Percentiles rank a stretch among this genome's conserved stretches.
phyloP scores from a whole-genome alignment of 1,140 invertebrate genomes.

The Scaptomyza graminum region DNA sequence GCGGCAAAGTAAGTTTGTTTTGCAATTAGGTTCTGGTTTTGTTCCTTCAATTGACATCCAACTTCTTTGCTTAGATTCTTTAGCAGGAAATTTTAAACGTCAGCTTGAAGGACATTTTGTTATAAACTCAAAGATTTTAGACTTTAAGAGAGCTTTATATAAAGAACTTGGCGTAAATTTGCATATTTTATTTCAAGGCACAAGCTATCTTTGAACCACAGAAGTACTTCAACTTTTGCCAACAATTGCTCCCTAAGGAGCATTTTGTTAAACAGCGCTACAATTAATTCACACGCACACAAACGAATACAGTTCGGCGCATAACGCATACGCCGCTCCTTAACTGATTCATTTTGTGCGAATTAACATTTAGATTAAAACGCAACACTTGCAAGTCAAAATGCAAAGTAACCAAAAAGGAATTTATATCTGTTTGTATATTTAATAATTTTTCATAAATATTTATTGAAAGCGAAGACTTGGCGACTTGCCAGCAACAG shows the following conservation, averaged over 20 bases:
- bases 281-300: slow-evolving; percentile 59
- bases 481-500: slow-evolving; percentile 49
- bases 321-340: slow-evolving; percentile 60
- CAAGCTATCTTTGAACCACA: slow-evolving; percentile 20
- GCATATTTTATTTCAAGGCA: not conserved
- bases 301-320: slow-evolving; percentile 41
- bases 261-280: slow-evolving; percentile 59
- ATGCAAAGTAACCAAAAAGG: slow-evolving; percentile 9
- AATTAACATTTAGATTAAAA: slow-evolving; percentile 82
- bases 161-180: not conserved
- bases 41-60: slow-evolving; percentile 59
- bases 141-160: not conserved
- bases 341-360: slow-evolving; percentile 71
- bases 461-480: slow-evolving; percentile 60
- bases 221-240: slow-evolving; percentile 52
- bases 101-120: too few species aligned
- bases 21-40: slow-evolving; percentile 51
- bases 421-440: slow-evolving; percentile 15
- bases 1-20: slow-evolving; percentile 14
- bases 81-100: too few species aligned
- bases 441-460: slow-evolving; percentile 78
- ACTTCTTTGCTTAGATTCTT: slow-evolving; percentile 40
- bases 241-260: slow-evolving; percentile 66
- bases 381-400: slow-evolving; percentile 35
- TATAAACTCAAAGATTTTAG: not conserved